Evolutionary conservation across 2,888 invertebrate species (phyloP), one percentile per base, ranked within the genome.

Genomic region (Marronus borbonicus): DNA sequence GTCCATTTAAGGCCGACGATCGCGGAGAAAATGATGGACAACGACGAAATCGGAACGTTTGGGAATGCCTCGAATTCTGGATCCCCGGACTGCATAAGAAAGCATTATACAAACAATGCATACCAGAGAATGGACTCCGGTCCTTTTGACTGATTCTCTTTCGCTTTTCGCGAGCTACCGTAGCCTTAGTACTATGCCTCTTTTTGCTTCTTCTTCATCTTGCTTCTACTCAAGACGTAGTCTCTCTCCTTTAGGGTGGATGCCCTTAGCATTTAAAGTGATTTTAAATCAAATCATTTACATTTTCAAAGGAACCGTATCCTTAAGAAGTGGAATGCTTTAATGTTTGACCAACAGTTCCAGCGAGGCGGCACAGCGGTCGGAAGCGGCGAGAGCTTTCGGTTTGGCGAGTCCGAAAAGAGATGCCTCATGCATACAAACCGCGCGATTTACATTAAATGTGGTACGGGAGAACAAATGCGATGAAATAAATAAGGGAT

Each of bases 61-160:
- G 65, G 74, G 79, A 79, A 79, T 79, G 78, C 79, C 76, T 76
- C 74, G 79, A 77, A 79, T 79, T 79, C 79, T 79, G 78, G 79
- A 79, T 75, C 79, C 55, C 55, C 69, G 84, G 85, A 84, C 86
- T 85, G 87, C 86, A 87, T 86, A 86, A 86, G 86, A 87, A 86
- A 86, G 85, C 84, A 86, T 86, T 87, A 85, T 84, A 85, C 87
- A 87, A 87, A 87, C 87, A 87, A 87, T 87, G 86, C 85, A 83
- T 82, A 82, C 84, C 83, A 77, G 79, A 74, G 84, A 85, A 84
- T 80, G 81, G 82, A 82, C 81, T 80, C 81, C 80, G 80, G 80
- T 78, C 80, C 79, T 76, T 80, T 80, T 75, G 77, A 76, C 76
- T 24, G 69, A 60, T 81, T 80, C 80, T 82, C 80, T 81, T 82